Evolutionary conservation across 2,797 vertebrate species (phyloP).

Genomic region (Acipenser oxyrinchus): DNA sequence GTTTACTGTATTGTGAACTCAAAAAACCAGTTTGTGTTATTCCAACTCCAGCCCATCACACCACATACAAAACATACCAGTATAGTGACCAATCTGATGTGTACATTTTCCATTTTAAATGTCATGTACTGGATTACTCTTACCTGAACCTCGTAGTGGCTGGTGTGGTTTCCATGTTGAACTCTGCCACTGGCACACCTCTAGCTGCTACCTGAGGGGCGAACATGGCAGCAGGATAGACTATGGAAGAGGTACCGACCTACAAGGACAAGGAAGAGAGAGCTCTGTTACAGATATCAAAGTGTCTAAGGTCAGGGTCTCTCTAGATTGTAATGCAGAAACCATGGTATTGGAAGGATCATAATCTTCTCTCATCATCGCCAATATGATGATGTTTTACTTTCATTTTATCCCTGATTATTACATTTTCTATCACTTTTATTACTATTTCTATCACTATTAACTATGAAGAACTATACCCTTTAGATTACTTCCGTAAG

Average conservation of each 20-base stretch:
- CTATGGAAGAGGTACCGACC: constrained; percentile 89
- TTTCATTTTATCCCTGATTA: too few relatives aligned
- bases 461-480: too few relatives aligned
- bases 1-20: too few relatives aligned
- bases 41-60: too few relatives aligned
- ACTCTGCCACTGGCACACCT: constrained; percentile 85
- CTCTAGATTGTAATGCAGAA: neutral
- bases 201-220: constrained; percentile 82
- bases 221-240: constrained; percentile 92
- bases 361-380: neutral
- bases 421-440: too few relatives aligned
- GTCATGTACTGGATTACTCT: constrained; percentile 13
- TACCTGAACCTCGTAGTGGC: constrained; percentile 79
- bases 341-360: neutral
- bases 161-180: constrained; percentile 72
- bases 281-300: neutral
- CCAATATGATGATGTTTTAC: neutral
- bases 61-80: neutral
- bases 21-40: neutral
- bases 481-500: too few relatives aligned
- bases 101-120: too few relatives aligned
- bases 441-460: too few relatives aligned
- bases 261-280: constrained; percentile 28
- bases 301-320: neutral
- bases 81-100: neutral